Conservation (phyloP, 2,113 vertebrate species). For the Bagarius yarrelli region DNA sequence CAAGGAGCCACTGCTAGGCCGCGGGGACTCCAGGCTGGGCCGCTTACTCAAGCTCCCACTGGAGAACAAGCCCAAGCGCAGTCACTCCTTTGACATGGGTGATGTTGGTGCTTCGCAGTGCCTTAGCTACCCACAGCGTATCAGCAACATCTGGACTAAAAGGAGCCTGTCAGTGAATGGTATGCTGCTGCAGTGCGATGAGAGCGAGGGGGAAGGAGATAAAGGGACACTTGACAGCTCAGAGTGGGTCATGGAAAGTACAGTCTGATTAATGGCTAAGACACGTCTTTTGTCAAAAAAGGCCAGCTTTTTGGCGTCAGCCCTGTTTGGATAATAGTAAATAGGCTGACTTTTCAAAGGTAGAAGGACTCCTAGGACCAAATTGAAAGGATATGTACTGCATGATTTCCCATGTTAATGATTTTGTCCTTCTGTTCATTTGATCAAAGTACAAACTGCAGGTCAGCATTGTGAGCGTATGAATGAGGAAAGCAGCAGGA, state of each 20-base stretch:
- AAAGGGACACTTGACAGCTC: slow-evolving; percentile 86
- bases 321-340: slow-evolving; percentile 54
- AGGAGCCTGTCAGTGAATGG: slow-evolving; percentile 95
- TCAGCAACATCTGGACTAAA: slow-evolving; percentile 98
- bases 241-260: slow-evolving; percentile 99
- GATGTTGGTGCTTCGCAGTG: slow-evolving; percentile 79
- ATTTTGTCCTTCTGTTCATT: slow-evolving; percentile 58
- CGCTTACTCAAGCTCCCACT: slow-evolving; percentile 86
- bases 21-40: slow-evolving; percentile 79
- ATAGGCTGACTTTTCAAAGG: slow-evolving; percentile 76
- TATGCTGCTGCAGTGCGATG: slow-evolving; percentile 93
- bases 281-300: slow-evolving; percentile 40
- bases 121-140: slow-evolving; percentile 85
- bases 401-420: slow-evolving; percentile 69
- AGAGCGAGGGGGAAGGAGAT: slow-evolving; percentile 80
- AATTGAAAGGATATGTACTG: slow-evolving; percentile 60
- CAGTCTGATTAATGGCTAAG: slow-evolving; percentile 73
- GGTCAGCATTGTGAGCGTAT: slow-evolving; percentile 40
- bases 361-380: slow-evolving; percentile 72
- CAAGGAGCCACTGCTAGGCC: slow-evolving; percentile 91
- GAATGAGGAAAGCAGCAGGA: slow-evolving; percentile 5
- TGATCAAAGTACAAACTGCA: slow-evolving; percentile 55
- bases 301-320: slow-evolving; percentile 2
- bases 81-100: slow-evolving; percentile 98
- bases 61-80: slow-evolving; percentile 91